These are phyloP conservation scores for Pseudomyrmex sp. DNA, from an alignment of 1,140 invertebrate species.

Conservation along the genomic window DNA sequence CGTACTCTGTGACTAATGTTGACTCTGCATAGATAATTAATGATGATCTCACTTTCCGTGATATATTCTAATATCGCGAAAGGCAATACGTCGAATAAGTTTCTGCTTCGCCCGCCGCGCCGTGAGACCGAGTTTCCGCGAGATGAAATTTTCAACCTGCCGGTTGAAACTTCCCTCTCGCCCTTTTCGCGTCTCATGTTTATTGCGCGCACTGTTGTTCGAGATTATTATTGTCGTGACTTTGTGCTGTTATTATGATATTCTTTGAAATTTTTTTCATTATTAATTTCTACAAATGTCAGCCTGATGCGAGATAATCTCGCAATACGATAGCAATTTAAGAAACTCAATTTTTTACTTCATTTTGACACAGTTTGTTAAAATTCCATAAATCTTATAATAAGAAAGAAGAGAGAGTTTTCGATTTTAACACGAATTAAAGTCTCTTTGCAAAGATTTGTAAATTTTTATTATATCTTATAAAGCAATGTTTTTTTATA, in stretches of 20 bases:
- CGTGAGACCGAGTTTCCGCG: constrained; percentile 48
- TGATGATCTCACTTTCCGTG: constrained; percentile 56
- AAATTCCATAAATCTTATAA: background rate
- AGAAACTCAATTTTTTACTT: background rate
- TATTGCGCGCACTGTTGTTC: constrained; percentile 36
- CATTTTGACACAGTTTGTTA: background rate
- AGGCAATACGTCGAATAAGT: constrained; percentile 36
- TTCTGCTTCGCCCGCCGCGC: background rate
- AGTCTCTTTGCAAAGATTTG: too few relatives aligned
- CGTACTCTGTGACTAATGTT: constrained; percentile 32
- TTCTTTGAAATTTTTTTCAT: background rate
- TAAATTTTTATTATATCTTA: too few relatives aligned
- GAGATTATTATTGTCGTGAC: constrained; percentile 49
- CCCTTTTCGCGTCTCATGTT: constrained; percentile 14
- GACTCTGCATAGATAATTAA: constrained; percentile 66
- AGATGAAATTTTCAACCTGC: constrained; percentile 59
- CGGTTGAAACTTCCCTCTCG: constrained; percentile 24
- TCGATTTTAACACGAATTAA: too few relatives aligned
- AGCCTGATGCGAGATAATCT: background rate
- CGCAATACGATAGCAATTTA: background rate
- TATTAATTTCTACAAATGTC: background rate
- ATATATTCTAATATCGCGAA: constrained; percentile 40
- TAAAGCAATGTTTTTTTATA: too few relatives aligned
- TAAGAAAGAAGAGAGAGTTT: too few relatives aligned
- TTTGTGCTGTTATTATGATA: constrained; percentile 29